Conservation (phyloP, 2,113 vertebrate species). For the Aldabrachelys gigantea region DNA sequence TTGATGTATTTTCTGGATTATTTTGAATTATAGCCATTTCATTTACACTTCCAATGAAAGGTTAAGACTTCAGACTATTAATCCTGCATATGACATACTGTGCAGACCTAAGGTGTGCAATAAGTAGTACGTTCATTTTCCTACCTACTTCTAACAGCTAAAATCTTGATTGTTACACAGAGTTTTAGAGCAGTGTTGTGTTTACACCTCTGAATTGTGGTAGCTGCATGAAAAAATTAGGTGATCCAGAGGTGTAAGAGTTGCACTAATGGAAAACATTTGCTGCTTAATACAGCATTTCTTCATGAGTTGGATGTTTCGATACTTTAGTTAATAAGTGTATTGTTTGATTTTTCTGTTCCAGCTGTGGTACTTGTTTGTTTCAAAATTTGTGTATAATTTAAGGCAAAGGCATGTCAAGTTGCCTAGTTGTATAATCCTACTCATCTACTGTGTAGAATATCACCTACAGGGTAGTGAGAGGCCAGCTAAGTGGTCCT, state of each 20-base stretch:
- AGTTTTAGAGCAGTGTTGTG: not conserved
- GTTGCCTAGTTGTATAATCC: not conserved
- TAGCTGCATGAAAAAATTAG: not conserved
- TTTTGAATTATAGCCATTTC: not conserved
- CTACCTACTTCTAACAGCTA: not conserved
- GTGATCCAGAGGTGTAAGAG: not conserved
- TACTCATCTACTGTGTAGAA: not conserved
- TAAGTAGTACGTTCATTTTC: not conserved
- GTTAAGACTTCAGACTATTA: not conserved
- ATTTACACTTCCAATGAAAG: not conserved
- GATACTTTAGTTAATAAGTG: not conserved
- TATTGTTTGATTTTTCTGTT: not conserved
- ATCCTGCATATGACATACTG: not conserved
- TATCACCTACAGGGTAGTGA: not conserved
- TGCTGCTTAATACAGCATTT: not conserved
- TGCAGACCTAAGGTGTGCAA: not conserved
- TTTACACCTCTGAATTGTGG: not conserved
- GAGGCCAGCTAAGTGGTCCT: not conserved
- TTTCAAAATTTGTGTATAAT: not conserved
- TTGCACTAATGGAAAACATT: not conserved
- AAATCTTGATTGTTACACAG: not conserved
- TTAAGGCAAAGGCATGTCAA: not conserved
- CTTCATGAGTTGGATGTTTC: not conserved
- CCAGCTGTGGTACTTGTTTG: not conserved
- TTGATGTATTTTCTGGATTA: not conserved